Base-by-base conservation (phyloP, 2,113 vertebrate species). In the Psilopogon haemacephalus region DNA sequence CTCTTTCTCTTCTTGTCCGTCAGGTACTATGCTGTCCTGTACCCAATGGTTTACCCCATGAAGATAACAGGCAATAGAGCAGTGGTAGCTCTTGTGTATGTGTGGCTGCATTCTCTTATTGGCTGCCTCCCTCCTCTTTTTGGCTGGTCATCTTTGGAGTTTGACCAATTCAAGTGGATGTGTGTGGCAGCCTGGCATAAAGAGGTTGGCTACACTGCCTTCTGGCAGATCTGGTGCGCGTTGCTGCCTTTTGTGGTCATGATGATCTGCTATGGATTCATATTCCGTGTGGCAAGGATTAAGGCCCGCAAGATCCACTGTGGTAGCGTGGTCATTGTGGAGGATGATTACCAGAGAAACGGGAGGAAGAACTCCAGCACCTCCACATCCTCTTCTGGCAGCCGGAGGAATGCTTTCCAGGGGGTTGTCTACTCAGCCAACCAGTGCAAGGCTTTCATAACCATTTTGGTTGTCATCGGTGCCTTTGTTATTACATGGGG, bases 31-130 rank as follows among this genome's bases (percentile, higher is more conserved):
- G 99, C 99, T 7, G 99, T 99, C 26, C 97, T 99, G 35, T 99
- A 99, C 95, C 99, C 99, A 0, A 99, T 99, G 99, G 98, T 99
- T 90, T 99, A 99, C 95, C 99, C 99, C 1, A 99, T 98, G 99
- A 99, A 99, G 98, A 99, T 99, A 94, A 99, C 99, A 0, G 99
- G 99, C 62, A 99, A 99, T 97, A 98, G 99, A 30, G 99, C 99
- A 0, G 98, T 98, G 15, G 96, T 99, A 32, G 99, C 98, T 38
- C 98, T 99, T 2, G 97, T 97, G 71, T 99, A 99, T 1, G 97
- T 99, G 91, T 99, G 99, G 99, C 96, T 99, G 2, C 99, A 99
- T 97, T 99, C 99, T 11, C 97, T 99, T 60, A 93, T 98, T 3
- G 99, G 99, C 95, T 99, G 99, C 81, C 98, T 99, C 90, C 99